Evolutionary conservation across 2,113 vertebrate species (phyloP).

Genomic region (Lophius piscatorius): DNA sequence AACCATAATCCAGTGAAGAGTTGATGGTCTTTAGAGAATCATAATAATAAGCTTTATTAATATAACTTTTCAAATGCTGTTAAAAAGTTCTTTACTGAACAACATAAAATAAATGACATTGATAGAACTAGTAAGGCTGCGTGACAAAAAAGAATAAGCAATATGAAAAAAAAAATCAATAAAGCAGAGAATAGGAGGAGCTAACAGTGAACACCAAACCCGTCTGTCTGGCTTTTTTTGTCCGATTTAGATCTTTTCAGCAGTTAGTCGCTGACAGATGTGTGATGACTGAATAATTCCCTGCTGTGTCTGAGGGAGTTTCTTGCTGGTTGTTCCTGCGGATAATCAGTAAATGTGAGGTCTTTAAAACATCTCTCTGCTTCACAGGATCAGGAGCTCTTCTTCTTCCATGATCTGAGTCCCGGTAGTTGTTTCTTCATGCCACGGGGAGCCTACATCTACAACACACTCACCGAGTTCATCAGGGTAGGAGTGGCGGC

Average conservation of each 20-base stretch:
- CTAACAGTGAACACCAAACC: not conserved
- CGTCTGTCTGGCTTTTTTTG: not conserved
- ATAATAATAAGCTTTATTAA: too few species aligned
- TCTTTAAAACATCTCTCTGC: conserved; percentile 25
- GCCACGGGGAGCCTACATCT: conserved; percentile 91
- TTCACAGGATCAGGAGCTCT: conserved; percentile 94
- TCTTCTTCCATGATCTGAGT: conserved; percentile 96
- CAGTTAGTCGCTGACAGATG: conserved; percentile 15
- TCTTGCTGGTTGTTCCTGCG: conserved; percentile 28
- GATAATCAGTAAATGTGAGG: conserved; percentile 14
- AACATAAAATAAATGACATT: too few species aligned
- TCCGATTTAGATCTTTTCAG: not conserved
- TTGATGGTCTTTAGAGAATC: too few species aligned
- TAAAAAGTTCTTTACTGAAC: too few species aligned
- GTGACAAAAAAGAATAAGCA: too few species aligned
- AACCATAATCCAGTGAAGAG: too few species aligned
- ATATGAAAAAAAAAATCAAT: too few species aligned
- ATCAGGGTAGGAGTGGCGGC: conserved; percentile 83
- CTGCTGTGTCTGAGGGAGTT: conserved; percentile 26
- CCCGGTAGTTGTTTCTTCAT: conserved; percentile 97
- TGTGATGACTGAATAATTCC: conserved; percentile 39
- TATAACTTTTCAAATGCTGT: too few species aligned
- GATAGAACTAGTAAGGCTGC: too few species aligned
- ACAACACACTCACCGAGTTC: conserved; percentile 89
- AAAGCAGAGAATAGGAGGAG: too few species aligned